Conservation (phyloP, 2,797 vertebrate genomes). For the Mormyrops attenuatus region DNA sequence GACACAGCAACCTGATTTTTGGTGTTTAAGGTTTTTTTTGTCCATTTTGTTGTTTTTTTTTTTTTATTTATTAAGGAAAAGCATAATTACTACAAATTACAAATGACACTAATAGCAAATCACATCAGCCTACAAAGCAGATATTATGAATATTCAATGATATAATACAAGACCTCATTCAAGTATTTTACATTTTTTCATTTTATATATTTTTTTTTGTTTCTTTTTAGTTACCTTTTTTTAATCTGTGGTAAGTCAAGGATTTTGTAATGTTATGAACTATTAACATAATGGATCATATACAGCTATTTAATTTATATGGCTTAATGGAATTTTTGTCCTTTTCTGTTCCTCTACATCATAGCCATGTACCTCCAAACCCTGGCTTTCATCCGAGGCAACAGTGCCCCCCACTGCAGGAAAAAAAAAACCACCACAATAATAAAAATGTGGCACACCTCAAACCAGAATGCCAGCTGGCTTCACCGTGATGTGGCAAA, state of each 20-base stretch:
- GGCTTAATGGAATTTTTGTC: slow-evolving; percentile 58
- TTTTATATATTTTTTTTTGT: slow-evolving; percentile 68
- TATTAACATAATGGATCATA: slow-evolving; percentile 74
- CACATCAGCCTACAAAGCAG: slow-evolving; percentile 98
- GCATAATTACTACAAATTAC: slow-evolving; percentile 99
- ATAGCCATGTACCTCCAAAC: neutral
- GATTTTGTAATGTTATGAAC: slow-evolving; percentile 79
- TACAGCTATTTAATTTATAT: slow-evolving; percentile 69
- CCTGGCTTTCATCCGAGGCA: slow-evolving; percentile 21
- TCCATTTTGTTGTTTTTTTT: slow-evolving; percentile 80
- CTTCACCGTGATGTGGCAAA: slow-evolving; percentile 15
- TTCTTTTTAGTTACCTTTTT: slow-evolving; percentile 68
- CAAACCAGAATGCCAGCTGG: slow-evolving; percentile 35
- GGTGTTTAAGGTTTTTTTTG: slow-evolving; percentile 87
- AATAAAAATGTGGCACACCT: slow-evolving; percentile 27
- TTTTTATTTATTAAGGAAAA: slow-evolving; percentile 97
- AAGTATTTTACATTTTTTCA: slow-evolving; percentile 97
- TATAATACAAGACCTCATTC: slow-evolving; percentile 99
- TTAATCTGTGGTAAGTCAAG: slow-evolving; percentile 74
- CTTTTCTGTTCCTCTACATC: neutral
- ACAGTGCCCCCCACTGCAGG: slow-evolving; percentile 15
- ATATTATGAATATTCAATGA: slow-evolving; percentile 99
- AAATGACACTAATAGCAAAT: slow-evolving; percentile 99
- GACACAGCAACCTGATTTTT: slow-evolving; percentile 12
- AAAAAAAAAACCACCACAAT: slow-evolving; percentile 4